These are phyloP conservation scores for Sciurus vulgaris DNA, from an alignment of 2,797 vertebrate genomes.

Conservation along the genomic window DNA sequence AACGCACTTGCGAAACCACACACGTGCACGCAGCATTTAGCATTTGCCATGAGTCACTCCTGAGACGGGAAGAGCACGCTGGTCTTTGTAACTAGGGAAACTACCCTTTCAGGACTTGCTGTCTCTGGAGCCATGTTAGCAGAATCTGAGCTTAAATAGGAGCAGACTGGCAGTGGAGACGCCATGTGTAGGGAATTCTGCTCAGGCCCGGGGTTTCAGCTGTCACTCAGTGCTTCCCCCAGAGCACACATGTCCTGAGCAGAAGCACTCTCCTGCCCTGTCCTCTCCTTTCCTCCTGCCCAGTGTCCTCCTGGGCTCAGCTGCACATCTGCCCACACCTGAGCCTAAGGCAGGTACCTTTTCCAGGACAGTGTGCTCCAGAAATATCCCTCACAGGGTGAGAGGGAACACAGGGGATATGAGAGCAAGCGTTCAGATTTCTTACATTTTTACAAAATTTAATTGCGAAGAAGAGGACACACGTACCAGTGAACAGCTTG, in stretches of 20 bases:
- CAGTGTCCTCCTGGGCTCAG: not conserved
- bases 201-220: not conserved
- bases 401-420: not conserved
- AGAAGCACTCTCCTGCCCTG: not conserved
- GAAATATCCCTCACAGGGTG: not conserved
- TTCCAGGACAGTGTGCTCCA: not conserved
- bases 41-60: not conserved
- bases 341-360: not conserved
- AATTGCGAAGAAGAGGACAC: not conserved
- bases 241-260: not conserved
- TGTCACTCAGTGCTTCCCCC: not conserved
- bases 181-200: not conserved
- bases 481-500: not conserved
- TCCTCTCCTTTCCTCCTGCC: not conserved
- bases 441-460: too few relatives aligned
- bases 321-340: not conserved
- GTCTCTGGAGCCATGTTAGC: not conserved
- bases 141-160: not conserved
- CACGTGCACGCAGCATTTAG: not conserved
- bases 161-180: not conserved
- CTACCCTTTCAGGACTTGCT: not conserved
- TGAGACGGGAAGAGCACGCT: not conserved
- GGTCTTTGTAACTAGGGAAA: slow-evolving; percentile 1
- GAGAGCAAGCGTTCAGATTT: not conserved
- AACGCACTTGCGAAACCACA: not conserved